A percentile compares a stretch with the other conserved stretches of the same genome.
Conservation (phyloP, 2,888 invertebrate genomes). For the Drosophila histrio region DNA sequence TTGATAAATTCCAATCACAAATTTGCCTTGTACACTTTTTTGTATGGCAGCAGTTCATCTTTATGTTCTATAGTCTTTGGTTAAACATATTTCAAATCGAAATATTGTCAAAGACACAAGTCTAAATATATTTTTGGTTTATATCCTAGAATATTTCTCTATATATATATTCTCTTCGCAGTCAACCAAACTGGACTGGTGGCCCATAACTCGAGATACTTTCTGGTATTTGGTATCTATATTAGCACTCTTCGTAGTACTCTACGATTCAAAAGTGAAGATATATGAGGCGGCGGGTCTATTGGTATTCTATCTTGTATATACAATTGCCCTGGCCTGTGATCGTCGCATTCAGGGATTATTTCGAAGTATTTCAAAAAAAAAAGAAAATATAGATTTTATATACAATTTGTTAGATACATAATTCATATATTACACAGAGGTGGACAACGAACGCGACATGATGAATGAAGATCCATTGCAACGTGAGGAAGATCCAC, state of each 20-base stretch:
- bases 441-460: not conserved
- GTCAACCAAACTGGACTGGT: constrained; percentile 49
- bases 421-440: constrained; percentile 27
- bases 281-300: constrained; percentile 25
- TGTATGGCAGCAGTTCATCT: too few relatives aligned
- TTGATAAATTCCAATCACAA: too few relatives aligned
- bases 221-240: constrained; percentile 51
- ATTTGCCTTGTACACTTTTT: too few relatives aligned
- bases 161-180: not conserved
- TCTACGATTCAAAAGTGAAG: constrained; percentile 22
- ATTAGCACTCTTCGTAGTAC: not conserved
- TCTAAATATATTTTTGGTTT: too few relatives aligned
- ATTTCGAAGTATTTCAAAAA: constrained; percentile 29
- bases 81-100: too few relatives aligned
- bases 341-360: constrained; percentile 33
- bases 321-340: constrained; percentile 23
- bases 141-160: too few relatives aligned
- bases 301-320: constrained; percentile 20
- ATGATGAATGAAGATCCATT: constrained; percentile 87
- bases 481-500: constrained; percentile 91
- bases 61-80: too few relatives aligned
- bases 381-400: not conserved
- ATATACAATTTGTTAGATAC: not conserved
- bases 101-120: too few relatives aligned
- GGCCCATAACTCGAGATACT: constrained; percentile 61